phyloP scores from a whole-genome alignment of 2,888 invertebrate genomes.

The Thera britannica region DNA sequence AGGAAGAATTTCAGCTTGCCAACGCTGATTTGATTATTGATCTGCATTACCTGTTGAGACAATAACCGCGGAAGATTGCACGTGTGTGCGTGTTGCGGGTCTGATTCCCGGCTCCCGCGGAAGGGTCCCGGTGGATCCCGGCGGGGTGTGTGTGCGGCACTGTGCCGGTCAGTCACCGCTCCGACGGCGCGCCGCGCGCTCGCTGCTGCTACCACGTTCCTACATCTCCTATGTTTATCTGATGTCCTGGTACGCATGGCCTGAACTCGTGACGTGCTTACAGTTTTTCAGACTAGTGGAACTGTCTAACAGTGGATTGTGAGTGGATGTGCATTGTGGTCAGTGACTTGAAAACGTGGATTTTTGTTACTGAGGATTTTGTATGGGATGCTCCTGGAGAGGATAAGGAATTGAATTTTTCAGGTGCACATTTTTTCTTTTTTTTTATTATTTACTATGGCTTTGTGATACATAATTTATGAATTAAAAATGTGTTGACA shows the following conservation, averaged over 20 bases:
- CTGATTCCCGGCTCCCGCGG: constrained; percentile 75
- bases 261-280: constrained; percentile 71
- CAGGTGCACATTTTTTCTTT: constrained; percentile 53
- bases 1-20: background rate
- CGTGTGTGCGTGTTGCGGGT: constrained; percentile 63
- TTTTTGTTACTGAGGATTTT: constrained; percentile 69
- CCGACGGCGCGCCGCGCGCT: constrained; percentile 77
- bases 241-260: constrained; percentile 61
- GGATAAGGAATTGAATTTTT: constrained; percentile 50
- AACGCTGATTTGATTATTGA: constrained; percentile 18
- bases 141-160: constrained; percentile 77
- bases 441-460: background rate
- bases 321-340: constrained; percentile 72
- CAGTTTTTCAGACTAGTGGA: constrained; percentile 61
- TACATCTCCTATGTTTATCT: constrained; percentile 69
- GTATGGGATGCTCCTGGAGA: constrained; percentile 58
- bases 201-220: constrained; percentile 58
- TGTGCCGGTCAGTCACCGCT: constrained; percentile 84
- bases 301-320: constrained; percentile 67
- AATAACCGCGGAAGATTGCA: constrained; percentile 30
- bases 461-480: no score
- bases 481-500: no score
- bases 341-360: constrained; percentile 66
- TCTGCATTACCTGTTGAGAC: constrained; percentile 45
- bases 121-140: constrained; percentile 79